Conservation (phyloP, 2,888 invertebrate species). For the Coecobrya sp. region DNA sequence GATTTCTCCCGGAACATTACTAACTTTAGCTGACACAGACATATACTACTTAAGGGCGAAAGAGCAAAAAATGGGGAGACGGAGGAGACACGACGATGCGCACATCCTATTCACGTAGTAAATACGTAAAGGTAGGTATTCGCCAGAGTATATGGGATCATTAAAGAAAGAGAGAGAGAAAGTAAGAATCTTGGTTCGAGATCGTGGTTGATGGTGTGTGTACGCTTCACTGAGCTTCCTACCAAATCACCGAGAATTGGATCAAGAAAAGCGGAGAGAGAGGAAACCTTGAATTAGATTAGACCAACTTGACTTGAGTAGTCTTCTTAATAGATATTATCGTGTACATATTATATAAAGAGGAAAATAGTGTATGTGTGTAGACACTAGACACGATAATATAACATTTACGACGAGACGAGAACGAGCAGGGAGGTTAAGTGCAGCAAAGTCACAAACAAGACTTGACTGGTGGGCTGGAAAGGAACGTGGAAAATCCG, state of each 20-base stretch:
- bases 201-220: slow-evolving; percentile 78
- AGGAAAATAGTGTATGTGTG: neutral
- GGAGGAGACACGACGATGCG: slow-evolving; percentile 5
- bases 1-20: slow-evolving; percentile 71
- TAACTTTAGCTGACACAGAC: slow-evolving; percentile 76
- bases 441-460: slow-evolving; percentile 57
- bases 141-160: slow-evolving; percentile 62
- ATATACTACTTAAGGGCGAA: slow-evolving; percentile 60
- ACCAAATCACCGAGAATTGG: slow-evolving; percentile 79
- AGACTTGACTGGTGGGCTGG: slow-evolving; percentile 54
- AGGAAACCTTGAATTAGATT: slow-evolving; percentile 77
- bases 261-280: slow-evolving; percentile 71
- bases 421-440: slow-evolving; percentile 43
- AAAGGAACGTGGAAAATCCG: slow-evolving; percentile 67
- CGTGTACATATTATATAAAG: slow-evolving; percentile 19
- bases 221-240: slow-evolving; percentile 74
- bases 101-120: slow-evolving; percentile 56
- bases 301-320: slow-evolving; percentile 75
- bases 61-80: slow-evolving; percentile 54
- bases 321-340: slow-evolving; percentile 59
- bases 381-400: neutral
- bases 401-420: neutral
- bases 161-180: slow-evolving; percentile 62
- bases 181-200: slow-evolving; percentile 68
- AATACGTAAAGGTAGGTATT: slow-evolving; percentile 38